Percentiles rank a stretch among this genome's conserved stretches.
These are phyloP conservation scores for Nephrotoma guestfalica DNA, from an alignment of 2,888 invertebrate genomes.

Conservation along the genomic window DNA sequence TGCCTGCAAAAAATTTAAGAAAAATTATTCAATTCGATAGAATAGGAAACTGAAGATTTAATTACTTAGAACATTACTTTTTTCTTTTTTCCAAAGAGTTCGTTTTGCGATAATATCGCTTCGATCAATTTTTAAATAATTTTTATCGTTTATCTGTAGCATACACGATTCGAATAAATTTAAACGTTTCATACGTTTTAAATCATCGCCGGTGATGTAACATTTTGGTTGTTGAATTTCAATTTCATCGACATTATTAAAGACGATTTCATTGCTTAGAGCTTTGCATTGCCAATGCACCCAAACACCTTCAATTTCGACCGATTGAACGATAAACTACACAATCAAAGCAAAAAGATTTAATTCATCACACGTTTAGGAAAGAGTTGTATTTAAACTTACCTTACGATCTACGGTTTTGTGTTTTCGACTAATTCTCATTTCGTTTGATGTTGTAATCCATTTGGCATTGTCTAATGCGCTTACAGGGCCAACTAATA, in stretches of 20 bases:
- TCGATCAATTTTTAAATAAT: constrained; percentile 62
- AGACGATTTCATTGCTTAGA: constrained; percentile 36
- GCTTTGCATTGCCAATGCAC: constrained; percentile 81
- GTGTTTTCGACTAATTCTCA: constrained; percentile 47
- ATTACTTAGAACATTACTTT: constrained; percentile 30
- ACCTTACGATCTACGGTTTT: constrained; percentile 43
- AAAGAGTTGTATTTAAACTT: constrained; percentile 5
- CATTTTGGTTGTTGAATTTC: constrained; percentile 54
- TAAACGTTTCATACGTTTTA: constrained; percentile 66
- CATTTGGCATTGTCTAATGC: constrained; percentile 67
- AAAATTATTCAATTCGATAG: background rate
- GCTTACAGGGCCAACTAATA: constrained; percentile 56
- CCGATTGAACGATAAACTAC: constrained; percentile 69
- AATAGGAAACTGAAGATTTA: background rate
- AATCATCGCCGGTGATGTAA: constrained; percentile 56
- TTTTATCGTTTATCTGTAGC: constrained; percentile 78
- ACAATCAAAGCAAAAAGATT: constrained; percentile 1
- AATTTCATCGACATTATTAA: constrained; percentile 36
- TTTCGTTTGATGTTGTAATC: constrained; percentile 60
- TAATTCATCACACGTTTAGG: too few species aligned
- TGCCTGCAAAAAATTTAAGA: background rate
- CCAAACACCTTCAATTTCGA: constrained; percentile 64
- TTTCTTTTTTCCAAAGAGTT: constrained; percentile 60
- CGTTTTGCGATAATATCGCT: constrained; percentile 61
- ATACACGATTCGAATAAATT: constrained; percentile 80